These are phyloP conservation scores for Sphinx pinastri DNA, from an alignment of 2,888 invertebrate species.

Conservation along the genomic window DNA sequence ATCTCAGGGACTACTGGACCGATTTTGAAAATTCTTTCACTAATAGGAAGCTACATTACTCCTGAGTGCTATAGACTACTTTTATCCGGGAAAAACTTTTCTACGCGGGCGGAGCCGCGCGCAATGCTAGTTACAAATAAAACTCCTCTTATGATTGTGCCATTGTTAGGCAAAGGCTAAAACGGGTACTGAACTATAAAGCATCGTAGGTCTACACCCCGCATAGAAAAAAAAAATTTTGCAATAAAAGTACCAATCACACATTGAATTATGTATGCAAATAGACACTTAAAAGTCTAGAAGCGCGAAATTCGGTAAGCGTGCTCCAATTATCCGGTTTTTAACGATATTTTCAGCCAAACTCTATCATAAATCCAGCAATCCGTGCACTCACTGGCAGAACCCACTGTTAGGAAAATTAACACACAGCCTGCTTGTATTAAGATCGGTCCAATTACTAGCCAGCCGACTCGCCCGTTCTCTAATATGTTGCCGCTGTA, in stretches of 20 bases:
- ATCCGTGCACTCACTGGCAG: background rate
- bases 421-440: slow-evolving; percentile 16
- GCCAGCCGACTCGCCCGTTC: slow-evolving; percentile 1
- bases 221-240: too few relatives aligned
- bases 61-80: too few relatives aligned
- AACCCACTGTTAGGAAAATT: slow-evolving; percentile 10
- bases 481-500: slow-evolving; percentile 22
- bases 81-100: too few relatives aligned
- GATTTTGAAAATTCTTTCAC: too few relatives aligned
- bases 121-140: too few relatives aligned
- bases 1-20: too few relatives aligned
- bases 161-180: too few relatives aligned
- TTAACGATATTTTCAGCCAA: background rate
- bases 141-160: too few relatives aligned
- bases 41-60: too few relatives aligned
- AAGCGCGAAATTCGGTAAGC: background rate
- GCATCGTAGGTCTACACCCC: too few relatives aligned
- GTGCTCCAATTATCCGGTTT: background rate
- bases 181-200: too few relatives aligned
- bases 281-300: background rate
- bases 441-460: slow-evolving; percentile 12
- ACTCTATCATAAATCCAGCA: slow-evolving; percentile 13
- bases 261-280: background rate
- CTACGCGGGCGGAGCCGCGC: too few relatives aligned
- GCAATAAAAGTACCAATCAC: background rate